Evolutionary conservation across 2,113 vertebrate species (phyloP).

Genomic region (Dipodomys merriami): DNA sequence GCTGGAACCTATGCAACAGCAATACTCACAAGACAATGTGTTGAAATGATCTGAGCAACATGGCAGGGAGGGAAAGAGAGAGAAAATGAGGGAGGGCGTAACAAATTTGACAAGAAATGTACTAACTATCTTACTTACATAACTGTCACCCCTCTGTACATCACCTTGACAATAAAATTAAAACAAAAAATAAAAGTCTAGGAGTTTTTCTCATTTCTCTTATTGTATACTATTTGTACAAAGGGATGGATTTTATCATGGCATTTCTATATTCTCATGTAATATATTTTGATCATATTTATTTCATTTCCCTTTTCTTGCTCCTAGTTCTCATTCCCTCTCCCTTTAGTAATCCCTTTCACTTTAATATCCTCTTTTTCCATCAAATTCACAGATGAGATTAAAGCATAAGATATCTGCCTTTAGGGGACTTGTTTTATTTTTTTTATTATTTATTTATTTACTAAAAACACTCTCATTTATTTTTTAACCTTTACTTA

Average conservation of each 20-base stretch:
- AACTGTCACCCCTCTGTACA: no score
- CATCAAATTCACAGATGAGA: not conserved
- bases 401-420: not conserved
- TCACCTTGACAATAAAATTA: no score
- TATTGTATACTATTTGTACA: not conserved
- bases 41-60: no score
- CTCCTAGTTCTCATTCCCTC: not conserved
- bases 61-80: no score
- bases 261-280: not conserved
- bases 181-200: not conserved
- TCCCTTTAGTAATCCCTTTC: not conserved
- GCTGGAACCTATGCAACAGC: no score
- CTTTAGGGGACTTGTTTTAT: not conserved
- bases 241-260: not conserved
- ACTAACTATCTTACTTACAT: no score
- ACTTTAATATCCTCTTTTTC: not conserved
- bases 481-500: not conserved
- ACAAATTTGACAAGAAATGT: no score
- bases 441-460: not conserved
- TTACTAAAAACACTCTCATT: not conserved
- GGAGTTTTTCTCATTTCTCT: not conserved
- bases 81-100: no score
- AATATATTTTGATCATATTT: not conserved
- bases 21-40: no score
- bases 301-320: not conserved